Evolutionary conservation across 1,140 invertebrate species (phyloP).

Genomic region (Helicoverpa zea): DNA sequence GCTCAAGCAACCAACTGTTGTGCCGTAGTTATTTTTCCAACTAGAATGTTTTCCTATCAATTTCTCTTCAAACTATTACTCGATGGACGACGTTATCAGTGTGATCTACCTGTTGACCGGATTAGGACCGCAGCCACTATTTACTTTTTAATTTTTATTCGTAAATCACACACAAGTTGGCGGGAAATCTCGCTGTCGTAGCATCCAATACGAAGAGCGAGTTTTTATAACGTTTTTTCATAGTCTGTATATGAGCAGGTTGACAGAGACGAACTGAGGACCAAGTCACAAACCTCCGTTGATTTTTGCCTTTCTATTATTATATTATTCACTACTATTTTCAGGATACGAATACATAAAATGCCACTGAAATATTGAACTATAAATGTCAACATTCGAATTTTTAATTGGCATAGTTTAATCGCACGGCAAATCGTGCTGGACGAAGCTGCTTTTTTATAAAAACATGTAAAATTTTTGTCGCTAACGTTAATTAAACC

Average conservation of each 20-base stretch:
- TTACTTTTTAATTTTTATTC: constrained; percentile 58
- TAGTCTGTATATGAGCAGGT: constrained; percentile 71
- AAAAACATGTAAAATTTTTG: constrained; percentile 63
- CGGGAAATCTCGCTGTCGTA: constrained; percentile 75
- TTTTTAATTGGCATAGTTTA: constrained; percentile 47
- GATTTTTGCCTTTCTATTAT: background rate
- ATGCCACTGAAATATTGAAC: constrained; percentile 28
- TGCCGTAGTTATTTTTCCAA: constrained; percentile 4
- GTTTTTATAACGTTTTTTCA: constrained; percentile 79
- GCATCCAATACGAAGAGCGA: constrained; percentile 59
- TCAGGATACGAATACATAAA: constrained; percentile 16
- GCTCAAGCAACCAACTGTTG: background rate
- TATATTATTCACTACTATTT: background rate
- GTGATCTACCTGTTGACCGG: constrained; percentile 42
- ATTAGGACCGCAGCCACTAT: constrained; percentile 40
- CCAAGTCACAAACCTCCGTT: background rate
- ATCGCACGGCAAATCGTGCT: constrained; percentile 56
- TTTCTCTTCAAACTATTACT: background rate
- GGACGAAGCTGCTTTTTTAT: constrained; percentile 53
- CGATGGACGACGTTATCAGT: constrained; percentile 28
- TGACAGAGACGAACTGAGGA: constrained; percentile 70
- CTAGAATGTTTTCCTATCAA: constrained; percentile 24
- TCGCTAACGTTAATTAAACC: constrained; percentile 81
- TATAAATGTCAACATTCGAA: constrained; percentile 28
- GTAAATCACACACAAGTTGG: constrained; percentile 71